Percentiles rank a stretch among this genome's conserved stretches.
Conservation (phyloP, 35 echinoderm and acorn worm genomes). For the Heliocidaris erythrogramma region DNA sequence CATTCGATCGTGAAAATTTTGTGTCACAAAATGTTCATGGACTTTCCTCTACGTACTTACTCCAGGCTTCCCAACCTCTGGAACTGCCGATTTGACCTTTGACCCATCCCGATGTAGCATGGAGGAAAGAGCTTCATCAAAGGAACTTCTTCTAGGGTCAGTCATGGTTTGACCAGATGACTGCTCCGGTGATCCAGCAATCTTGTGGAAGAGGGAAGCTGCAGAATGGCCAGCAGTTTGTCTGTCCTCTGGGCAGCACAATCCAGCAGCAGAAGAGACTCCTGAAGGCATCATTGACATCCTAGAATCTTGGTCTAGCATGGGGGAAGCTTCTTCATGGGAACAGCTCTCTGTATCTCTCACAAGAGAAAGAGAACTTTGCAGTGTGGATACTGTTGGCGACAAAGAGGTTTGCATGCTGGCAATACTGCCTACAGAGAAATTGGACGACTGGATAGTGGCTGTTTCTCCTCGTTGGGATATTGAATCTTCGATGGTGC, state of each 20-base stretch:
- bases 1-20: too few relatives aligned
- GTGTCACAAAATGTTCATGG: too few relatives aligned
- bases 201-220: neutral
- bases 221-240: neutral
- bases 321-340: neutral
- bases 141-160: neutral
- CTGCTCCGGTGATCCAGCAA: neutral
- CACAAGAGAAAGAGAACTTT: neutral
- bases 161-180: neutral
- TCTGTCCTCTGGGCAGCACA: neutral
- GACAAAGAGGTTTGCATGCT: neutral
- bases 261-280: neutral
- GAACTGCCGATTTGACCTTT: neutral
- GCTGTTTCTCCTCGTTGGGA: neutral
- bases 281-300: neutral
- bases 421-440: neutral
- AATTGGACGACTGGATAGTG: neutral
- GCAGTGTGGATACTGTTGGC: neutral
- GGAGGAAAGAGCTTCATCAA: conserved; percentile 1
- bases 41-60: neutral
- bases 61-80: neutral
- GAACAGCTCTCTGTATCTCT: neutral
- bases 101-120: neutral
- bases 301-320: neutral
- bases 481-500: neutral